phyloP scores from a whole-genome alignment of 2,797 vertebrate genomes.

The Sebastes kiyomatsui region DNA sequence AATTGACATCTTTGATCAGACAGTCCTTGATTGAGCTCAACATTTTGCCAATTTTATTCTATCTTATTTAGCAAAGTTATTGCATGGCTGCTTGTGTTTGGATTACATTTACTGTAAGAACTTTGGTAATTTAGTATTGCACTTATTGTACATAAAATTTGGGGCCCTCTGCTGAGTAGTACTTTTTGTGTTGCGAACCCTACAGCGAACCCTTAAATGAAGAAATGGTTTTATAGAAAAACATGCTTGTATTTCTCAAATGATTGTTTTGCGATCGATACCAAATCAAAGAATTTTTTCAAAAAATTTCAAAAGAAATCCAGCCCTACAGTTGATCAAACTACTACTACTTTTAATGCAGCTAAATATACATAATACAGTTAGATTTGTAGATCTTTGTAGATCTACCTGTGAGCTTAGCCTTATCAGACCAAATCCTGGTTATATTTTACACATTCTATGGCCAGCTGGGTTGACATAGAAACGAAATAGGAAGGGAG shows the following conservation, averaged over 20 bases:
- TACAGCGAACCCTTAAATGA: too few species aligned
- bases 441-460: background rate
- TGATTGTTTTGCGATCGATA: background rate
- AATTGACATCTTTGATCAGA: background rate
- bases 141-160: background rate
- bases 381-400: background rate
- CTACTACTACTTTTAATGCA: background rate
- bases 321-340: background rate
- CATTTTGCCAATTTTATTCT: too few species aligned
- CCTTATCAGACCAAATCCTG: background rate
- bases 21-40: background rate
- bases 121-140: background rate
- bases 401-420: background rate
- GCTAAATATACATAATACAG: background rate
- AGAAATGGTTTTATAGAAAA: background rate
- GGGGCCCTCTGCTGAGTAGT: background rate
- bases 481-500: background rate
- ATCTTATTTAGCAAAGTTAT: background rate
- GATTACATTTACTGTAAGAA: background rate
- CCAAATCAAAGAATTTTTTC: background rate
- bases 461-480: constrained; percentile 18
- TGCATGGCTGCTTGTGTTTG: background rate
- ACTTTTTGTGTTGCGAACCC: background rate
- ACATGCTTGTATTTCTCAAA: background rate
- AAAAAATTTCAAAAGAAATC: background rate